These are phyloP conservation scores for Passer domesticus DNA, from an alignment of 2,113 vertebrate genomes.

Conservation along the genomic window DNA sequence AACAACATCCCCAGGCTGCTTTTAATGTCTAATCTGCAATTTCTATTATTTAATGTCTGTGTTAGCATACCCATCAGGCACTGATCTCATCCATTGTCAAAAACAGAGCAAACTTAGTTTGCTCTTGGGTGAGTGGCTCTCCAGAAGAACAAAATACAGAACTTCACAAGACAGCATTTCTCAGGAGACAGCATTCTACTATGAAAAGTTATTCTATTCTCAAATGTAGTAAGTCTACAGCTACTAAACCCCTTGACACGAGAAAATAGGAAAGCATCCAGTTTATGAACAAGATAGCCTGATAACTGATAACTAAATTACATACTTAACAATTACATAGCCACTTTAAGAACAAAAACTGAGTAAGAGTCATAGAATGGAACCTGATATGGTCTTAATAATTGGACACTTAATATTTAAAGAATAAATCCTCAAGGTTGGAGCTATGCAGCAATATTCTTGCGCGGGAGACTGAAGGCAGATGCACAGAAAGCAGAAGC, in stretches of 20 bases:
- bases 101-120: background rate
- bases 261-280: background rate
- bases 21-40: background rate
- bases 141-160: background rate
- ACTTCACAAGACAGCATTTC: background rate
- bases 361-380: fast-evolving
- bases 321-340: background rate
- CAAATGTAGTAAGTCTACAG: background rate
- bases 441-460: background rate
- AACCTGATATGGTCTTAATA: background rate
- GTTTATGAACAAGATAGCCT: background rate
- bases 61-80: background rate
- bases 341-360: background rate
- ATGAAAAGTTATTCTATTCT: background rate
- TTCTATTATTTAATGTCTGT: background rate
- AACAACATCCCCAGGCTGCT: background rate
- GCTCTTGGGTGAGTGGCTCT: background rate
- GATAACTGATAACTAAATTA: background rate
- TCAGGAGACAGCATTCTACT: background rate
- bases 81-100: background rate
- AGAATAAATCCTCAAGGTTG: background rate
- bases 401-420: background rate
- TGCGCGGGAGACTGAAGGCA: background rate
- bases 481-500: background rate
- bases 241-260: background rate